Conservation (phyloP, 2,797 vertebrate genomes). For the Babyrousa celebensis region DNA sequence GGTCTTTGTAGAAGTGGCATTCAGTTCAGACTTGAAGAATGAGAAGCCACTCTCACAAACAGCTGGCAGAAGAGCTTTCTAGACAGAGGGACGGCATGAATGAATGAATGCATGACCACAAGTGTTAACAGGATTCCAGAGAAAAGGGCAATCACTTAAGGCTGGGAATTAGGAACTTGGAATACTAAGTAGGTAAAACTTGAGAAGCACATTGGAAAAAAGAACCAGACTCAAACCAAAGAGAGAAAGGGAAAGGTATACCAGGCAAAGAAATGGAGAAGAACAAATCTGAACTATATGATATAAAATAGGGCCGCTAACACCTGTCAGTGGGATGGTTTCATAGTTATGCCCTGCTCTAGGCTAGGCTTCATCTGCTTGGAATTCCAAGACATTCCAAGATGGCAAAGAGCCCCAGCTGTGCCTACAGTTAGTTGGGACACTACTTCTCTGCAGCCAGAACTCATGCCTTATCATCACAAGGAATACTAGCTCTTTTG, state of each 20-base stretch:
- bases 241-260: not conserved
- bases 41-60: not conserved
- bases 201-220: not conserved
- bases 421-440: not conserved
- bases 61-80: not conserved
- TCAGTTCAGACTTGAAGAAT: not conserved
- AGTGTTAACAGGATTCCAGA: not conserved
- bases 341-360: not conserved
- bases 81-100: not conserved
- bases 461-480: not conserved
- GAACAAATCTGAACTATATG: not conserved
- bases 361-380: not conserved
- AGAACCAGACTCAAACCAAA: not conserved
- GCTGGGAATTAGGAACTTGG: not conserved
- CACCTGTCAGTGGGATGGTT: not conserved
- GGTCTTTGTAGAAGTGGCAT: not conserved
- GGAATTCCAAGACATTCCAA: not conserved
- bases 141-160: not conserved
- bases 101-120: not conserved
- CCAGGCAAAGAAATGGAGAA: conserved; percentile 41
- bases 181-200: not conserved
- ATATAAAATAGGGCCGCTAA: not conserved
- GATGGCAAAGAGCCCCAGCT: not conserved
- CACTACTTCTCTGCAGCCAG: not conserved
- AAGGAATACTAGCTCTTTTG: conserved; percentile 12